Evolutionary conservation across 2,888 invertebrate species (phyloP).

Genomic region (Cistogaster globosa): DNA sequence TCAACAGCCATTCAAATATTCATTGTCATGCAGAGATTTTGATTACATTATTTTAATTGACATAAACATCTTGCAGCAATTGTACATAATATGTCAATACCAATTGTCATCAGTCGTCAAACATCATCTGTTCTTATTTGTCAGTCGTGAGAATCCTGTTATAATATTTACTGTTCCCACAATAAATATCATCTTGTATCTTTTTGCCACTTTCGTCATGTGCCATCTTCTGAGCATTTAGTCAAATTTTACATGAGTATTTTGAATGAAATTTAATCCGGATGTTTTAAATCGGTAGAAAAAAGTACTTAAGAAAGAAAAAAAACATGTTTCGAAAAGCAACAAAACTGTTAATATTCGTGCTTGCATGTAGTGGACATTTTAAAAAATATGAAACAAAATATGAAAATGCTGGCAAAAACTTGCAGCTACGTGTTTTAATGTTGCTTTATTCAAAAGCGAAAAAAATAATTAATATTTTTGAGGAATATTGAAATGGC

Average conservation of each 20-base stretch:
- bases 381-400: conserved; percentile 28
- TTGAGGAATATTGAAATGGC: not conserved
- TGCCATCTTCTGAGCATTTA: conserved; percentile 5
- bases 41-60: conserved; percentile 10
- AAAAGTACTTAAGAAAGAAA: not conserved
- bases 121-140: conserved; percentile 64
- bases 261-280: conserved; percentile 63
- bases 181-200: conserved; percentile 52
- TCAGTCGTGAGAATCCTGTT: conserved; percentile 66
- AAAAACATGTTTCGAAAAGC: not conserved
- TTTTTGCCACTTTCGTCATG: conserved; percentile 23
- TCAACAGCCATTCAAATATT: conserved; percentile 6
- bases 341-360: conserved; percentile 18
- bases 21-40: conserved; percentile 36
- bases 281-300: conserved; percentile 48
- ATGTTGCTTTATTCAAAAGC: conserved; percentile 2
- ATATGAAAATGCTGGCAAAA: conserved; percentile 23
- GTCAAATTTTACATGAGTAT: conserved; percentile 46
- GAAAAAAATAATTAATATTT: conserved; percentile 3
- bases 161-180: conserved; percentile 61
- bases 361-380: conserved; percentile 11
- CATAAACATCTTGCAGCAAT: conserved; percentile 29
- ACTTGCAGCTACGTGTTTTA: not conserved
- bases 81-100: conserved; percentile 30
- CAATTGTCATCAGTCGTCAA: conserved; percentile 55